Percentiles rank a stretch among this genome's conserved stretches.
Evolutionary conservation across 2,888 invertebrate species (phyloP).

Genomic region (Teinopalpus imperialis): DNA sequence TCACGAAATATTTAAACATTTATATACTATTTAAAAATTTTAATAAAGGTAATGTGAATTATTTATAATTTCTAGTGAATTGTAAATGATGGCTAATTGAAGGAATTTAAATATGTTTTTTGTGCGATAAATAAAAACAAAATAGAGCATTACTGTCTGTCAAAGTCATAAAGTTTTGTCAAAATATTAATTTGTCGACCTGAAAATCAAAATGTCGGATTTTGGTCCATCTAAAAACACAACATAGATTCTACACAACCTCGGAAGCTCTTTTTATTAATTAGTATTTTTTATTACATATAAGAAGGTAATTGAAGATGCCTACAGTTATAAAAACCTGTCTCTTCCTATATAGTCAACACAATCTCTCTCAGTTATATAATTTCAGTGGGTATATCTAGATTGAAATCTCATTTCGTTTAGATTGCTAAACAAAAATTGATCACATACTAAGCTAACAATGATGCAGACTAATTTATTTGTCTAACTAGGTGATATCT

Average conservation of each 20-base stretch:
- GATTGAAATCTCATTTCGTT: slow-evolving; percentile 27
- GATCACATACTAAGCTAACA: slow-evolving; percentile 11
- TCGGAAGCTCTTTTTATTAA: slow-evolving; percentile 61
- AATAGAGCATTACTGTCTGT: slow-evolving; percentile 50
- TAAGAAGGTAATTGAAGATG: slow-evolving; percentile 4
- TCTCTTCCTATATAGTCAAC: slow-evolving; percentile 15
- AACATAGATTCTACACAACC: slow-evolving; percentile 69
- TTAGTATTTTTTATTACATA: slow-evolving; percentile 20
- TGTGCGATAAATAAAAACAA: slow-evolving; percentile 66
- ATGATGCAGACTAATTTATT: neutral
- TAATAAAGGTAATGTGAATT: slow-evolving; percentile 34
- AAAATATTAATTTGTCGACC: slow-evolving; percentile 47
- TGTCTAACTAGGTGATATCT: neutral
- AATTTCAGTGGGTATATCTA: slow-evolving; percentile 21
- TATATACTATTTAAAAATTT: slow-evolving; percentile 41
- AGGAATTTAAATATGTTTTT: slow-evolving; percentile 41
- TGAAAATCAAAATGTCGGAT: slow-evolving; percentile 36
- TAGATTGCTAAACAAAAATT: slow-evolving; percentile 25
- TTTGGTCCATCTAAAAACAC: slow-evolving; percentile 48
- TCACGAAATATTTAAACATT: slow-evolving; percentile 61
- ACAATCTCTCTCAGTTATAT: slow-evolving; percentile 22
- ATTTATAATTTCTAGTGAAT: slow-evolving; percentile 50
- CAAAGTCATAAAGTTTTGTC: slow-evolving; percentile 74
- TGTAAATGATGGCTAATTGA: slow-evolving; percentile 16
- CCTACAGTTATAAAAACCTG: neutral